These are phyloP conservation scores for Plutella xylostella DNA, from an alignment of 2,888 invertebrate species.

Conservation along the genomic window DNA sequence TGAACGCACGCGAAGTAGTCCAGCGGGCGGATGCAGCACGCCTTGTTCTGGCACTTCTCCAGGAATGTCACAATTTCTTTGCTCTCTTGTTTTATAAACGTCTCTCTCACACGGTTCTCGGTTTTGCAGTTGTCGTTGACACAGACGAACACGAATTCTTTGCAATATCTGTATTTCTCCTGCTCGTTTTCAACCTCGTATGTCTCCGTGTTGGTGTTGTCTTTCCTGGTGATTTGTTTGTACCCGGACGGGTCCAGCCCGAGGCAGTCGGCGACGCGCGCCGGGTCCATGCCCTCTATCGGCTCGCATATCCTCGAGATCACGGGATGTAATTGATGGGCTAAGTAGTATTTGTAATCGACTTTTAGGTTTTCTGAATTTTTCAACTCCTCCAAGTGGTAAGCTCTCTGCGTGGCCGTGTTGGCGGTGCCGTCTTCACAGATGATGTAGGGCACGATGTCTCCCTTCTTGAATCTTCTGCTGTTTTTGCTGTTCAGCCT, in stretches of 20 bases:
- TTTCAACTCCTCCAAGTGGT: constrained; percentile 92
- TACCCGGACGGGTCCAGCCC: constrained; percentile 76
- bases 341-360: constrained; percentile 92
- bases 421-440: constrained; percentile 89
- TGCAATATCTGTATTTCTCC: constrained; percentile 69
- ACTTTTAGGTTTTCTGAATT: constrained; percentile 76
- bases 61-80: constrained; percentile 69
- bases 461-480: constrained; percentile 89
- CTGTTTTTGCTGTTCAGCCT: constrained; percentile 85
- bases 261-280: constrained; percentile 89
- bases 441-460: constrained; percentile 95
- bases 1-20: constrained; percentile 76
- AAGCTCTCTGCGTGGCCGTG: constrained; percentile 90
- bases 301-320: constrained; percentile 95
- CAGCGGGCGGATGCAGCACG: constrained; percentile 75
- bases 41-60: constrained; percentile 77
- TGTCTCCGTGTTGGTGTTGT: constrained; percentile 48
- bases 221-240: constrained; percentile 53
- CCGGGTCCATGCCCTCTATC: constrained; percentile 92
- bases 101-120: constrained; percentile 63
- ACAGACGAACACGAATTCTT: constrained; percentile 76
- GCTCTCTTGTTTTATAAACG: constrained; percentile 47
- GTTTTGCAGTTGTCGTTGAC: constrained; percentile 67
- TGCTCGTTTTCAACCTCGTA: constrained; percentile 61
- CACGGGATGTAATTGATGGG: constrained; percentile 97